These are phyloP conservation scores for Catocala fraxini DNA, from an alignment of 2,888 invertebrate genomes.

Conservation along the genomic window DNA sequence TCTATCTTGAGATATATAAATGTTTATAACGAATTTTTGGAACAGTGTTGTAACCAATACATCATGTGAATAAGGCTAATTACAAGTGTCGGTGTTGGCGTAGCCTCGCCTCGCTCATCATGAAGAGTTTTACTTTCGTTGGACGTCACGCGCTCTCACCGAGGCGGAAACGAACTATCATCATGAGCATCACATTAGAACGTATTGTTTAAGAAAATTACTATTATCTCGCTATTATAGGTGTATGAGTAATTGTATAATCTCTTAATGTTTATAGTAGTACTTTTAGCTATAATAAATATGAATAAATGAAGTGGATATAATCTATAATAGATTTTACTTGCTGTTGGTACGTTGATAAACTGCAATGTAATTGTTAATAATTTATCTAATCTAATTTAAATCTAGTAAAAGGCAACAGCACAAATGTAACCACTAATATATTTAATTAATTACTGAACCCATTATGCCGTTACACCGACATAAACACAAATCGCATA, in stretches of 20 bases:
- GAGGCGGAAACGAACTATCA: constrained; percentile 55
- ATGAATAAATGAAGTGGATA: too few species aligned
- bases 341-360: too few species aligned
- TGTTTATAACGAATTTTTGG: constrained; percentile 1
- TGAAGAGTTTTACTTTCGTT: constrained; percentile 70
- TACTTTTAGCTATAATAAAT: not conserved
- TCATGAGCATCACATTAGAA: constrained; percentile 36
- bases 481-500: constrained; percentile 43
- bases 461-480: constrained; percentile 43
- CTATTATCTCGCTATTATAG: constrained; percentile 31
- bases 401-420: not conserved
- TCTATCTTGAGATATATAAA: not conserved
- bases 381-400: not conserved
- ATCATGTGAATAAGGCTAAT: constrained; percentile 42
- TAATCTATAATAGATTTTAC: too few species aligned
- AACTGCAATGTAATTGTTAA: too few species aligned
- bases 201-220: constrained; percentile 39
- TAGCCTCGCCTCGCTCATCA: constrained; percentile 50
- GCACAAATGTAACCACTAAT: constrained; percentile 4
- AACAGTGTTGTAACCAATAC: constrained; percentile 19
- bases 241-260: constrained; percentile 20
- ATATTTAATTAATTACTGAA: constrained; percentile 44
- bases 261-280: not conserved
- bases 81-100: constrained; percentile 32
- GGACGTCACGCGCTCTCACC: constrained; percentile 58